Evolutionary conservation across 2,888 invertebrate genomes (phyloP), one percentile per base, ranked within the genome.

Genomic region (Drosophila stalkeri): DNA sequence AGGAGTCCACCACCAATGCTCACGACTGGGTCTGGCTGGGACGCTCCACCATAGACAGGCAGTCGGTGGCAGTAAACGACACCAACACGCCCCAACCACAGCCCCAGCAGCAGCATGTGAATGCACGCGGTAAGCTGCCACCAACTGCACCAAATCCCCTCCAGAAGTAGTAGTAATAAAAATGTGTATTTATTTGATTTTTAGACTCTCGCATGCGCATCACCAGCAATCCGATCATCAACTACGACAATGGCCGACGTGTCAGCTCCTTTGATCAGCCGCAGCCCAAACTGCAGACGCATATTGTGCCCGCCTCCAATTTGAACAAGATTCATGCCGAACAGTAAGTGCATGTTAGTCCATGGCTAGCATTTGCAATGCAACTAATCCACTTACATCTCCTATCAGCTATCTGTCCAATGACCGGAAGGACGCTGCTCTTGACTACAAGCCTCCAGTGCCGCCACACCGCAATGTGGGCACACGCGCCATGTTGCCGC

Each of bases 1-100:
- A 95, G 70, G 97, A 97, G 91, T 96, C 97, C 0, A 97, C 97
- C 7, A 97, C 97, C 35, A 98, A 98, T 91, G 98, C 97, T 0
- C 98, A 98, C 89, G 98, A 98, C 90, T 98, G 98, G 98, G 98
- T 99, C 55, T 99, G 99, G 99, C 94, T 99, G 69, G 98, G 99
- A 86, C 94, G 96, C 57, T 96, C 96, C 9, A 96, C 96, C 11
- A 94, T 96, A 73, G 96, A 94, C 76, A 92, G 94, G 52, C 92
- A 92, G 9, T 93, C 93, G 6, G 77, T 92, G 49, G 72, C 78
- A 2, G 82, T 85, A 6, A 63, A 79, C 2, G 86, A 90, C 33
- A 41, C 4, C 20, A 31, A n/a, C 31, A 33, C 31, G 14, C 54
- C 49, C 9, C 47, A 66, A 8, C 47, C 43, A 7, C 62, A 54